Percentiles rank a stretch among this genome's conserved stretches.
Evolutionary conservation across 1,140 invertebrate species (phyloP).

Genomic region (Bombus balteatus): DNA sequence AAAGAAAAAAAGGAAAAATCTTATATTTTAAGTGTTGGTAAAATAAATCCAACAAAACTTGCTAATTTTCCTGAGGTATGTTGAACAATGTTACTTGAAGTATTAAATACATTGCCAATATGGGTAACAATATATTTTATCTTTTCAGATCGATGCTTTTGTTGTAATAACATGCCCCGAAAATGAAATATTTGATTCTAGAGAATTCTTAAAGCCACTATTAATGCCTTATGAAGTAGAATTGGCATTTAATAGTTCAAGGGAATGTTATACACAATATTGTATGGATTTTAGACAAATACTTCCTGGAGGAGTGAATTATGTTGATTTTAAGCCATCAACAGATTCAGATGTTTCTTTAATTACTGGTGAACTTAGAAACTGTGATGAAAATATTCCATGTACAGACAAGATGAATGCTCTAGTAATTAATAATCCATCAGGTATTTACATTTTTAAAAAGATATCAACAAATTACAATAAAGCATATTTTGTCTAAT

Average conservation of each 20-base stretch:
- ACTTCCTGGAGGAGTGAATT: slow-evolving; percentile 86
- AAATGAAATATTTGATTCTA: slow-evolving; percentile 91
- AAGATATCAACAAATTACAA: background rate
- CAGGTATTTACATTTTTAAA: slow-evolving; percentile 45
- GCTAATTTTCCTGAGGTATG: slow-evolving; percentile 95
- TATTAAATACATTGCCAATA: too few relatives aligned
- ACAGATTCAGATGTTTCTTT: slow-evolving; percentile 86
- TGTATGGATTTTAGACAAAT: slow-evolving; percentile 90
- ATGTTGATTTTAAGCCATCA: slow-evolving; percentile 79
- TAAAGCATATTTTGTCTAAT: slow-evolving; percentile 7
- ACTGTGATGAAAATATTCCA: slow-evolving; percentile 66
- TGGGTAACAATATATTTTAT: slow-evolving; percentile 17
- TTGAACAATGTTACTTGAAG: slow-evolving; percentile 16
- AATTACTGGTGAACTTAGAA: slow-evolving; percentile 86
- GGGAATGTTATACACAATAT: slow-evolving; percentile 86
- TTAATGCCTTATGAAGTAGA: slow-evolving; percentile 97
- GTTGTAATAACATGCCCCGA: slow-evolving; percentile 95
- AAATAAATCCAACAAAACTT: slow-evolving; percentile 95
- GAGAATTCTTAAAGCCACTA: slow-evolving; percentile 94
- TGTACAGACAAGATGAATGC: slow-evolving; percentile 72
- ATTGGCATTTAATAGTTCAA: slow-evolving; percentile 89
- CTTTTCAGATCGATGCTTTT: slow-evolving; percentile 92
- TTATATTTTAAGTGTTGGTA: slow-evolving; percentile 96
- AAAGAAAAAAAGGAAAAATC: slow-evolving; percentile 91
- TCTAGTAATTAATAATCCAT: slow-evolving; percentile 63